phyloP scores from a whole-genome alignment of 2,888 invertebrate genomes.

The Smittia sp. region DNA sequence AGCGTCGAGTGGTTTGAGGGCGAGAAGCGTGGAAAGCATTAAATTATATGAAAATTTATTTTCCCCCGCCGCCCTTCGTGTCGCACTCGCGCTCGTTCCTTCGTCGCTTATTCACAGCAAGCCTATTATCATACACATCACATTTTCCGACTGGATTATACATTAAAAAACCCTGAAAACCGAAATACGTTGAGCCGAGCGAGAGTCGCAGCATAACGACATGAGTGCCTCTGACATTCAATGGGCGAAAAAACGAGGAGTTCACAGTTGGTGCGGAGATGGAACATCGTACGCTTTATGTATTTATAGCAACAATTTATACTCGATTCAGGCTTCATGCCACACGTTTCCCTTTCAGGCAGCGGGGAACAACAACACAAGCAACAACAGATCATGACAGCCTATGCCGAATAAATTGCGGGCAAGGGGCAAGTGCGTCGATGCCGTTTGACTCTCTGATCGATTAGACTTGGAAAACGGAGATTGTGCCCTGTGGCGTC shows the following conservation, averaged over 20 bases:
- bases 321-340: neutral
- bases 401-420: neutral
- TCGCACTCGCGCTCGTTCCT: conserved; percentile 19
- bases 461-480: conserved; percentile 2
- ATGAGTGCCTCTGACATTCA: conserved; percentile 34
- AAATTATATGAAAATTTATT: conserved; percentile 41
- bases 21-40: conserved; percentile 38
- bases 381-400: conserved; percentile 5
- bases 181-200: neutral
- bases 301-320: conserved; percentile 33
- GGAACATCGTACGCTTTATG: neutral
- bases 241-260: neutral
- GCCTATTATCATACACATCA: conserved; percentile 39
- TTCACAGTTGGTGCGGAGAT: conserved; percentile 9
- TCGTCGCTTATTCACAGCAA: neutral
- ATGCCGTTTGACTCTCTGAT: neutral
- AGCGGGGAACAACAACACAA: neutral
- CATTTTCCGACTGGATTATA: conserved; percentile 36
- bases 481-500: neutral
- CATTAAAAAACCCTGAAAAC: neutral
- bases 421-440: neutral
- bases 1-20: neutral
- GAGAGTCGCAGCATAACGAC: conserved; percentile 10
- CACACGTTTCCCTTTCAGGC: neutral
- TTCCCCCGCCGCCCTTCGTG: conserved; percentile 12